Evolutionary conservation across 53 echinoderm and acorn worm genomes (phyloP).

Genomic region (Zoroaster sp.): DNA sequence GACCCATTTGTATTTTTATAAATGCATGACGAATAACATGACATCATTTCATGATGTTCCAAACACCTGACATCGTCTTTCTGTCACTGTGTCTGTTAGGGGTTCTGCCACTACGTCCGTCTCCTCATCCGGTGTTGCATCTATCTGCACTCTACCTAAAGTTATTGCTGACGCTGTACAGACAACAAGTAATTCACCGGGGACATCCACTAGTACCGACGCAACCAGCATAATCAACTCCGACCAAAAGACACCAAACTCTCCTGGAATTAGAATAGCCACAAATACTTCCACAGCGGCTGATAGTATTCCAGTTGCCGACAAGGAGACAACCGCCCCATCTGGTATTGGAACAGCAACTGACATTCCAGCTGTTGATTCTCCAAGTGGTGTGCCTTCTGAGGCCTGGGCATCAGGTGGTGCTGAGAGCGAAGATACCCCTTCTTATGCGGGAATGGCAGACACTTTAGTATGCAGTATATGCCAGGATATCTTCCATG

Average conservation of each 20-base stretch:
- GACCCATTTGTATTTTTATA: no score
- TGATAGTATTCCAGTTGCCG: background rate
- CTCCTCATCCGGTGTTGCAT: background rate
- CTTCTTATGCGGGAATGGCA: constrained; percentile 67
- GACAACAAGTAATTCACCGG: background rate
- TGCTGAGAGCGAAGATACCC: background rate
- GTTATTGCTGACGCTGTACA: no score
- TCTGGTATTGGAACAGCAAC: background rate
- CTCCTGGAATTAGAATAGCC: background rate
- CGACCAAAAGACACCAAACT: background rate
- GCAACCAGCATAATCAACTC: background rate
- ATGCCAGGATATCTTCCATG: constrained; percentile 93
- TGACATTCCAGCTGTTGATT: background rate
- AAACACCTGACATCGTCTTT: background rate
- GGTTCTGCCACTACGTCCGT: background rate
- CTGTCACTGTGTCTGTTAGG: background rate
- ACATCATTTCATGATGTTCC: no score
- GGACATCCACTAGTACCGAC: background rate
- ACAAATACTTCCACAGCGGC: background rate
- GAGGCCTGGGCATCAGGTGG: background rate
- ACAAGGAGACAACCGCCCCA: background rate
- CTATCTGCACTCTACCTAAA: no score
- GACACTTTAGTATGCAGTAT: constrained; percentile 88
- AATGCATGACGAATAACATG: no score
- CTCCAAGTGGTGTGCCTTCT: background rate